Base-by-base conservation (phyloP, 1,140 invertebrate genomes). In the Polypedilum vanderplanki region DNA sequence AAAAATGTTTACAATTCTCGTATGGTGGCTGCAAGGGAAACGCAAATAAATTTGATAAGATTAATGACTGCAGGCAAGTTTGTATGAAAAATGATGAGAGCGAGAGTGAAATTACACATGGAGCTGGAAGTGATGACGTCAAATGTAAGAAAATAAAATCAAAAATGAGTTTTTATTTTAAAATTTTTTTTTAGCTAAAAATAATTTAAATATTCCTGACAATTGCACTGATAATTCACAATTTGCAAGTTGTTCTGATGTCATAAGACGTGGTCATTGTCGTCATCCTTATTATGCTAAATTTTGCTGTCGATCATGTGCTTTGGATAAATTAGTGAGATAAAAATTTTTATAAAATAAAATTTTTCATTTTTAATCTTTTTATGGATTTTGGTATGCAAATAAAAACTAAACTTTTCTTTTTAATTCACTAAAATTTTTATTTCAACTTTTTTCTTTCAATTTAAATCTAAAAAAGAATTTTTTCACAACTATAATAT, bases 1-100 rank as follows among this genome's bases (percentile, higher is more conserved):
- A 83, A 77, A 83, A 77, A 77, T 94, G 90, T 81, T 85, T 85
- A 67, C 83, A 87, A 78, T 97, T 97, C 83, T 84, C 83, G 8
- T 97, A 93, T 80, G 88, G 90, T 73, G 95, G 96, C 76, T 96
- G 94, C 81, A 88, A 88, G 57, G 95, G 95, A 74, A 96, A 93
- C 78, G 89, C 87, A 24, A 97, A 97, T 81, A 89, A 92, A 78
- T 96, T 96, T 15, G 46, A 57, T n/a, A 57, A n/a, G 1, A 57
- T 57, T 15, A 57, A 57, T 57, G 46, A 57, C 8, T 57, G 46
- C 10, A 33, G 24, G 5, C 24, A 33, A 33, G 24, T 5, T 1
- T n/a, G 46, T 57, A 57, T 12, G 46, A 57, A 15, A 57, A 4
- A n/a, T 57, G 46, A 57, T 4, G 10, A 12, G 1, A 4, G 15